Percentiles rank a stretch among this genome's conserved stretches.
Evolutionary conservation across 2,113 vertebrate genomes (phyloP).

Genomic region (Oryzias javanicus): DNA sequence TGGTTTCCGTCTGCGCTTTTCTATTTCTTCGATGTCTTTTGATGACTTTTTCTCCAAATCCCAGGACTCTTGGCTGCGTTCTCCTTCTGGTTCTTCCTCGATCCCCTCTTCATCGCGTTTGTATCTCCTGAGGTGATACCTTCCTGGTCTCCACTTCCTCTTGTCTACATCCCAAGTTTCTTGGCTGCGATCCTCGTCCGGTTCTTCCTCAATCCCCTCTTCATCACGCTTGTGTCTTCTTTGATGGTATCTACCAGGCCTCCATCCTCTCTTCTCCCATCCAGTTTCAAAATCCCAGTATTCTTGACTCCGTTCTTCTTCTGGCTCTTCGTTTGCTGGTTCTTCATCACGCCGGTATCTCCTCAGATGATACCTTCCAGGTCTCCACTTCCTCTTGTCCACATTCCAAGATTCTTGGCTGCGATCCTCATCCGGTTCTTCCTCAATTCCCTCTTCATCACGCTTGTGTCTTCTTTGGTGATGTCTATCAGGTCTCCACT

Average conservation of each 20-base stretch:
- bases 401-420: too few species aligned
- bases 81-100: conserved; percentile 45
- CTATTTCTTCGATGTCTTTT: conserved; percentile 43
- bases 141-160: conserved; percentile 1
- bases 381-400: conserved; percentile 46
- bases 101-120: neutral
- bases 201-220: too few species aligned
- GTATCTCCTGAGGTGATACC: conserved; percentile 45
- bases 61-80: conserved; percentile 61
- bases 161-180: too few species aligned
- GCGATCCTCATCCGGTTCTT: too few species aligned
- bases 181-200: too few species aligned
- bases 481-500: conserved; percentile 40
- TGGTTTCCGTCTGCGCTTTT: conserved; percentile 65
- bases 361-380: conserved; percentile 40
- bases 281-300: neutral
- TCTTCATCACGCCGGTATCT: conserved; percentile 58
- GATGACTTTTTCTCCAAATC: conserved; percentile 31
- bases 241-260: too few species aligned
- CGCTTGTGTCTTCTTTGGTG: conserved; percentile 52
- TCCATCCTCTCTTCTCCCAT: too few species aligned
- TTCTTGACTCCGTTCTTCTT: conserved; percentile 57
- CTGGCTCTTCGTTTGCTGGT: conserved; percentile 16
- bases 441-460: neutral
- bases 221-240: too few species aligned